Base-by-base conservation (phyloP, 2,888 invertebrate species). In the Aspidiotus rigidus region DNA sequence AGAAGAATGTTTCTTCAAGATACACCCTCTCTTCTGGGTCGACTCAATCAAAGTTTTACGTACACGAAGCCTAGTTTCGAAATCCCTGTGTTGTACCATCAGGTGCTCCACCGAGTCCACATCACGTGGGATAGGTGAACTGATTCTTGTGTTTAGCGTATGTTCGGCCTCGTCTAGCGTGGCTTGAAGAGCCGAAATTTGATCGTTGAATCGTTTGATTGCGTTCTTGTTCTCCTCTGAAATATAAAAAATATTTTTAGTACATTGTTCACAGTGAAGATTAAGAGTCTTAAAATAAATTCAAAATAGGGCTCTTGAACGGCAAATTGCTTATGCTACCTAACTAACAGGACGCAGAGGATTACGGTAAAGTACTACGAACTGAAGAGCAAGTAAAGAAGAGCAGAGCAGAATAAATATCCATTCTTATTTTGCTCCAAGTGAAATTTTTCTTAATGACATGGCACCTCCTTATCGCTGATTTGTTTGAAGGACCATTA, bases 221-320 rank as follows among this genome's bases (percentile, higher is more conserved):
- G 90, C 89, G 79, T 90, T 91, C 79, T 91, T 91, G 74, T 90
- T 90, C 76, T 92, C 92, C 83, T 91, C 91, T 87, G 28, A 5
- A 28, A 28, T 5, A 28, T 28, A 6, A 56, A 15, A n/a, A 2
- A 28, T 28, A 28, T 28, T 28, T 5, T 28, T 1, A 28, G 28
- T 28, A 3, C 5, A 28, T 1, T 28, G 5, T 28, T 28, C 28
- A 28, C 28, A 28, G 28, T 28, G 28, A 28, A 28, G 28, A 28
- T 28, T 1, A 28, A 28, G 28, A 28, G 5, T 28, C 5, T 28
- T 1, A 28, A 28, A 3, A 7, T 57, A 57, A 16, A n/a, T 39
- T 10, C 10, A 44, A 44, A 28, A 5, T 28, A 28, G 5, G 28
- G 28, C 28, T 5, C 28, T 28, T 28, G 5, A 28, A 28, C 28